Percentiles rank a stretch among this genome's conserved stretches.
These are phyloP conservation scores for Ginglymostoma cirratum DNA, from an alignment of 2,113 vertebrate species.

Conservation along the genomic window DNA sequence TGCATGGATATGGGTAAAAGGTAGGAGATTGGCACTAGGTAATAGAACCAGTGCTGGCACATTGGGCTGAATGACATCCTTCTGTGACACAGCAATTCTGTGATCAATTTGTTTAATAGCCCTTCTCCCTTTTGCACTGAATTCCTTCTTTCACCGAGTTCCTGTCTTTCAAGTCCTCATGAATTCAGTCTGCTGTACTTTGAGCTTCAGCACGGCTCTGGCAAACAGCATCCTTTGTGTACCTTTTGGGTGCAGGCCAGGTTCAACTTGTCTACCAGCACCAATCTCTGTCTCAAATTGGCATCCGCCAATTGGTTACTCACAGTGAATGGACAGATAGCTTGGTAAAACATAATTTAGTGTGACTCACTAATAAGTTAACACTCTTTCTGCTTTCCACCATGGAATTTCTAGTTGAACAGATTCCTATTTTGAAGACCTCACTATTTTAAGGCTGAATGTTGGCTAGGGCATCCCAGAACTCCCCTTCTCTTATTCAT, in stretches of 20 bases:
- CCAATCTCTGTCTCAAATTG: neutral
- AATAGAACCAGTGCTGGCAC: too few species aligned
- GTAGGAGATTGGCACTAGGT: too few species aligned
- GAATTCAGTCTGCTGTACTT: neutral
- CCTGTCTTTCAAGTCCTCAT: neutral
- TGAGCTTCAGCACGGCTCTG: neutral
- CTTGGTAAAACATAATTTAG: neutral
- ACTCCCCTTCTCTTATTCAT: neutral
- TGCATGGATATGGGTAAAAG: too few species aligned
- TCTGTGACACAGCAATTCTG: too few species aligned
- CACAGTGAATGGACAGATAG: neutral
- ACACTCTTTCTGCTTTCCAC: too few species aligned
- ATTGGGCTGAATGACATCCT: too few species aligned
- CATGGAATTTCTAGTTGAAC: too few species aligned
- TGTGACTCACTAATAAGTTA: neutral
- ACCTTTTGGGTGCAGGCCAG: neutral
- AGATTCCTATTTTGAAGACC: too few species aligned
- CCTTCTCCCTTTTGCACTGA: neutral
- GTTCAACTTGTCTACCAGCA: neutral
- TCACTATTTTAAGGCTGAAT: neutral
- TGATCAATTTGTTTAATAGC: neutral
- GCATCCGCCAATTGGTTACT: neutral
- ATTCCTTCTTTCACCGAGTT: neutral
- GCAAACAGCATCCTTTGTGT: neutral
- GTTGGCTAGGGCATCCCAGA: neutral